A percentile compares a stretch with the other conserved stretches of the same genome.
phyloP scores from a whole-genome alignment of 1,140 invertebrate species.

The Cataglyphis hispanica region DNA sequence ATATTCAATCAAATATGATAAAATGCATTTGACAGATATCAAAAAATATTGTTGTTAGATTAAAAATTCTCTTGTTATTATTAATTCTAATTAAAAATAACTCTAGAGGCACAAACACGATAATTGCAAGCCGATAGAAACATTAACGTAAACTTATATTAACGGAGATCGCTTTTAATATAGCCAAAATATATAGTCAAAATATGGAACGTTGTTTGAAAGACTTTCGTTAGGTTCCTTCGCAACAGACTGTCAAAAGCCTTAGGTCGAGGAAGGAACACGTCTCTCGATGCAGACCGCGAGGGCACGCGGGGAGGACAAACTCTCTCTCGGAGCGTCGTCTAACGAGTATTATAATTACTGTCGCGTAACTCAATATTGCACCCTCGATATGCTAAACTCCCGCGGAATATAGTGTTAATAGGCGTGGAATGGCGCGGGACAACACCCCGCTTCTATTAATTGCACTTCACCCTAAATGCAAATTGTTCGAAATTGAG shows the following conservation, averaged over 20 bases:
- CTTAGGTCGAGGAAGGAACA: slow-evolving; percentile 56
- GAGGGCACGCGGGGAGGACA: slow-evolving; percentile 67
- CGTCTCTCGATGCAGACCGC: slow-evolving; percentile 71
- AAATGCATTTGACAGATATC: neutral
- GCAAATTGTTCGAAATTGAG: slow-evolving; percentile 87
- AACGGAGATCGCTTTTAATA: neutral
- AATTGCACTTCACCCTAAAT: slow-evolving; percentile 87
- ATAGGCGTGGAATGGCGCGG: slow-evolving; percentile 85
- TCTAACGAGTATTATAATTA: slow-evolving; percentile 86
- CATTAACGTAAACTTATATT: neutral
- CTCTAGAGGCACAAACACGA: neutral
- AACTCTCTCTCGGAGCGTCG: slow-evolving; percentile 77
- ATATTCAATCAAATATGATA: neutral
- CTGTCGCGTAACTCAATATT: slow-evolving; percentile 85
- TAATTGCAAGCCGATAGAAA: neutral
- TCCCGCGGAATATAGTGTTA: slow-evolving; percentile 86
- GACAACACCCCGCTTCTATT: slow-evolving; percentile 86
- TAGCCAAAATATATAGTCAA: slow-evolving; percentile 5
- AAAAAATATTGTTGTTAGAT: neutral
- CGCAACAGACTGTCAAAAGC: slow-evolving; percentile 61
- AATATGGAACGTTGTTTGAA: neutral
- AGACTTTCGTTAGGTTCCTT: slow-evolving; percentile 35
- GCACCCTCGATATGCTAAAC: slow-evolving; percentile 84
- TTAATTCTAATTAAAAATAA: neutral
- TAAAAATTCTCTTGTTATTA: neutral